A percentile compares a stretch with the other conserved stretches of the same genome.
phyloP scores from a whole-genome alignment of 2,888 invertebrate species.

The Gryllus longicercus region DNA sequence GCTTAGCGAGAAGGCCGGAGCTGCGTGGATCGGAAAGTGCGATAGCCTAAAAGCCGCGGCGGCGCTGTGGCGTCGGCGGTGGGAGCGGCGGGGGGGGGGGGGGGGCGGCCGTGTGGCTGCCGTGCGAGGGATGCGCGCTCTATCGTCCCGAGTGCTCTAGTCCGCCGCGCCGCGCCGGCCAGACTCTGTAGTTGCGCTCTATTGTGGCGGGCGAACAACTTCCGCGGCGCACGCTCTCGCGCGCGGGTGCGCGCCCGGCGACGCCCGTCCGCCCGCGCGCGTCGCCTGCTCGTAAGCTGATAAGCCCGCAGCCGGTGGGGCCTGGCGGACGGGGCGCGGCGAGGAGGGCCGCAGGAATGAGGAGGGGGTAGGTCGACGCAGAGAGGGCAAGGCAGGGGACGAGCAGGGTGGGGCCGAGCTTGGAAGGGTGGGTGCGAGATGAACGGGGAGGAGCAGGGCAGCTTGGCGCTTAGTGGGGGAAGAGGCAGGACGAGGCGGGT shows the following conservation, averaged over 20 bases:
- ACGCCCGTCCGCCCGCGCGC: not conserved
- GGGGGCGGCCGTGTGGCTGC: not conserved
- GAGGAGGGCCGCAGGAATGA: too few relatives aligned
- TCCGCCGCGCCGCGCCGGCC: not conserved
- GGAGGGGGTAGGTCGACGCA: too few relatives aligned
- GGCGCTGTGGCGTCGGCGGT: not conserved
- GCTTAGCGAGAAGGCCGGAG: not conserved
- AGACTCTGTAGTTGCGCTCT: not conserved
- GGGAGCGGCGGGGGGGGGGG: too few relatives aligned
- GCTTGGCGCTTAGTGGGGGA: too few relatives aligned
- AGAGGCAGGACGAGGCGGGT: too few relatives aligned
- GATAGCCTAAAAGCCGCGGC: not conserved
- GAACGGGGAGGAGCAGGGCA: too few relatives aligned
- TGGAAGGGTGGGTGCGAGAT: too few relatives aligned
- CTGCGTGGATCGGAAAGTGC: not conserved
- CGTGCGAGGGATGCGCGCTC: not conserved
- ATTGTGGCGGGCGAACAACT: constrained; percentile 7
- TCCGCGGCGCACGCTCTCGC: not conserved
- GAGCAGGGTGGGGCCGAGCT: too few relatives aligned
- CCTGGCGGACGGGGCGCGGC: too few relatives aligned
- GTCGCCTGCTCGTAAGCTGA: too few relatives aligned
- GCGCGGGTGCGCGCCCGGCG: not conserved
- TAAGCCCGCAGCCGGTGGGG: too few relatives aligned
- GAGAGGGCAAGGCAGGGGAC: too few relatives aligned
- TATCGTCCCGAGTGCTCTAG: not conserved